These are phyloP conservation scores for Nyctibius grandis DNA, from an alignment of 2,797 vertebrate genomes.

Conservation along the genomic window DNA sequence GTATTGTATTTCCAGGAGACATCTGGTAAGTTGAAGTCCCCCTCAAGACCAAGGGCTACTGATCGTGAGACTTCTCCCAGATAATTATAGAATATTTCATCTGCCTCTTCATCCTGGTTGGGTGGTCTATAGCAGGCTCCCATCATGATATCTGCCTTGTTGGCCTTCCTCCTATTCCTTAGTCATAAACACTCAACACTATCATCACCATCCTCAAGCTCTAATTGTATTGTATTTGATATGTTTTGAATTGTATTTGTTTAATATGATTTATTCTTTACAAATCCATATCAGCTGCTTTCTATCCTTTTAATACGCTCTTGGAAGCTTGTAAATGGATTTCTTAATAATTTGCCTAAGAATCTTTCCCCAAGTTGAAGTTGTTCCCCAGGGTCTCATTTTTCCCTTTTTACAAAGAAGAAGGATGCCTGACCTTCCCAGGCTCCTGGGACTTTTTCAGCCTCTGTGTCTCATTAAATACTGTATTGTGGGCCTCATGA, in stretches of 20 bases:
- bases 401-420: neutral
- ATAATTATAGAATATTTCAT: too few species aligned
- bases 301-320: neutral
- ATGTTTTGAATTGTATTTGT: fast-evolving
- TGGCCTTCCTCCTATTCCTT: too few species aligned
- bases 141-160: too few species aligned
- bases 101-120: too few species aligned
- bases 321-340: neutral
- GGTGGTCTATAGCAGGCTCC: too few species aligned
- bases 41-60: too few species aligned
- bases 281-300: neutral
- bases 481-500: neutral
- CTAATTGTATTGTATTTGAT: too few species aligned
- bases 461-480: neutral
- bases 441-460: neutral
- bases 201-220: too few species aligned
- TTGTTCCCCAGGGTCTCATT: neutral
- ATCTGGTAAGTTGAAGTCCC: too few species aligned
- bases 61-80: too few species aligned
- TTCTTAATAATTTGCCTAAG: neutral
- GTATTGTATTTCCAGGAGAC: too few species aligned
- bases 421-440: neutral
- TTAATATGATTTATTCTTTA: neutral
- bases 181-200: too few species aligned
- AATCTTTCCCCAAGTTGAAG: neutral